Evolutionary conservation across 2,888 invertebrate species (phyloP).

Genomic region (Synergus itoensis): DNA sequence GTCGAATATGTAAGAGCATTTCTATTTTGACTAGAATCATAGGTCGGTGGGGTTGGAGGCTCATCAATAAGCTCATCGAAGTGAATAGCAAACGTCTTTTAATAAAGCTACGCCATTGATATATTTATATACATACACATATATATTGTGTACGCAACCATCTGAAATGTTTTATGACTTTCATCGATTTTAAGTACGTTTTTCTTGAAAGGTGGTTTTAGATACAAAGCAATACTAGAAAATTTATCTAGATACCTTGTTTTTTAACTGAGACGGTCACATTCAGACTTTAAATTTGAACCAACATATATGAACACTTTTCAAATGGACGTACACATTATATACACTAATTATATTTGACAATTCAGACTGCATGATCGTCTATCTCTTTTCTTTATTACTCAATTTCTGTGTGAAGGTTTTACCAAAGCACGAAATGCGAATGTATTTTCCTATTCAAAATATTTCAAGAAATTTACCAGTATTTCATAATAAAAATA

Average conservation of each 20-base stretch:
- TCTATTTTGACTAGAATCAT: conserved; percentile 33
- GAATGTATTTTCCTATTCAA: too few species aligned
- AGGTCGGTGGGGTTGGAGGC: neutral
- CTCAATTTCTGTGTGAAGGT: neutral
- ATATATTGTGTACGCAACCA: too few species aligned
- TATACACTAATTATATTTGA: conserved; percentile 4
- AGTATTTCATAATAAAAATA: neutral
- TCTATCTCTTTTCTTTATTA: neutral
- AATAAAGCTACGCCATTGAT: conserved; percentile 22
- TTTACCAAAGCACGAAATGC: neutral
- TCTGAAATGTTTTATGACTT: too few species aligned
- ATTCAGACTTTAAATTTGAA: too few species aligned
- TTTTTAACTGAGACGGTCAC: too few species aligned
- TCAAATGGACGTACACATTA: too few species aligned
- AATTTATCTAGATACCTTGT: too few species aligned
- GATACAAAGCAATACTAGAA: too few species aligned
- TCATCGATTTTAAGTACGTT: too few species aligned
- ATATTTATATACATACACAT: too few species aligned
- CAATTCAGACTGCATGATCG: neutral
- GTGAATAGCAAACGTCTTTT: neutral
- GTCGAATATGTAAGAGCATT: conserved; percentile 6
- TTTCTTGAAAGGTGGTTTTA: too few species aligned
- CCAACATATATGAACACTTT: too few species aligned
- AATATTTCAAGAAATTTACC: neutral
- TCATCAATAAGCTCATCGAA: conserved; percentile 36